A percentile compares a stretch with the other conserved stretches of the same genome.
These are phyloP conservation scores for Pelobates cultripes DNA, from an alignment of 2,797 vertebrate species.

Conservation along the genomic window DNA sequence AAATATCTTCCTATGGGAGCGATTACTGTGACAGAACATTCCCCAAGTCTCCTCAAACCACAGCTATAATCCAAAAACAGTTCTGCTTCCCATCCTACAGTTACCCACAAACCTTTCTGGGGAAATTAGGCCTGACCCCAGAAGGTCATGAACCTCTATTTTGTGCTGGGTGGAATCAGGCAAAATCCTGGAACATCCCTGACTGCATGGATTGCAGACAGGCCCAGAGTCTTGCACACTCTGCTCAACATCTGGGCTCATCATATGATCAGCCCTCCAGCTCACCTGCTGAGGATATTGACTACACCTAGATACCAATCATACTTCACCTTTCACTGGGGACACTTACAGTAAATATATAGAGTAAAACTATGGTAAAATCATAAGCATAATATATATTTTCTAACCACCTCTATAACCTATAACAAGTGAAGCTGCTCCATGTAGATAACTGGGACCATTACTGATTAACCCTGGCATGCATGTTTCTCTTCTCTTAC, in stretches of 20 bases:
- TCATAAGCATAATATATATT: too few species aligned
- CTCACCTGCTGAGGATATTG: background rate
- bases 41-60: constrained; percentile 22
- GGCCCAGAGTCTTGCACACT: background rate
- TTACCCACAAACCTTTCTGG: background rate
- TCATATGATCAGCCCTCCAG: background rate
- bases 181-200: background rate
- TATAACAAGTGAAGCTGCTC: too few species aligned
- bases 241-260: background rate
- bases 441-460: too few species aligned
- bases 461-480: too few species aligned
- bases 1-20: constrained; percentile 39
- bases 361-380: too few species aligned
- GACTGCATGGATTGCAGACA: background rate
- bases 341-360: too few species aligned
- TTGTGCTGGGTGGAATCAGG: background rate
- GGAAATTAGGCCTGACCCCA: background rate
- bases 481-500: too few species aligned
- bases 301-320: background rate
- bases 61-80: constrained; percentile 13
- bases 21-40: constrained; percentile 48
- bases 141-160: background rate
- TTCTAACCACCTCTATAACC: too few species aligned
- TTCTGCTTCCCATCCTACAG: background rate
- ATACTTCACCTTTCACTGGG: background rate